Conservation (phyloP, 2,797 vertebrate species). For the Gadopsis bispinosus region DNA sequence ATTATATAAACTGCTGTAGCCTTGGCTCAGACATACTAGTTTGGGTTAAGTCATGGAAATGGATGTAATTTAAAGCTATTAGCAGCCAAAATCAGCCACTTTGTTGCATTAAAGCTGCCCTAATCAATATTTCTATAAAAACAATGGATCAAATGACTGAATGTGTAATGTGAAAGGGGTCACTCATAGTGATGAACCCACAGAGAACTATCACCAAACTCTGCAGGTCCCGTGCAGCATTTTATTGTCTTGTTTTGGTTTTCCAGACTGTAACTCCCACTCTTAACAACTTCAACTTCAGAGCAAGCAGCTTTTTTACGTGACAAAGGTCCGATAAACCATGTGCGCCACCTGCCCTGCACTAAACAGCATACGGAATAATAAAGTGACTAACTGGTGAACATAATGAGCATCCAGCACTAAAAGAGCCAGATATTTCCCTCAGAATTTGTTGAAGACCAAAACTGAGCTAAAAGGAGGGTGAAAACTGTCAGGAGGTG, state of each 20-base stretch:
- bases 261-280: not conserved
- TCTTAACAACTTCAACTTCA: not conserved
- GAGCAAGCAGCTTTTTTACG: not conserved
- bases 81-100: not conserved
- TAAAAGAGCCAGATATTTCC: not conserved
- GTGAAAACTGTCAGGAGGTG: not conserved
- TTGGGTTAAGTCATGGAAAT: not conserved
- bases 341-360: not conserved
- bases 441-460: not conserved
- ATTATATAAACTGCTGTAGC: conserved; percentile 22
- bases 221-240: not conserved
- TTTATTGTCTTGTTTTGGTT: not conserved
- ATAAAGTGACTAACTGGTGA: not conserved
- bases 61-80: not conserved
- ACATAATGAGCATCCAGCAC: not conserved
- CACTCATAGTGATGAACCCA: not conserved
- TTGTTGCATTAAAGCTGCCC: not conserved
- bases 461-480: not conserved
- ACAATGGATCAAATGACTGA: not conserved
- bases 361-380: not conserved
- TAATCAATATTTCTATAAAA: not conserved
- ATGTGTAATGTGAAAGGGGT: not conserved
- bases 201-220: not conserved
- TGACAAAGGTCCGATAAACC: not conserved
- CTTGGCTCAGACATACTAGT: not conserved